These are phyloP conservation scores for Bufotes viridis DNA, from an alignment of 2,797 vertebrate genomes.

Conservation along the genomic window DNA sequence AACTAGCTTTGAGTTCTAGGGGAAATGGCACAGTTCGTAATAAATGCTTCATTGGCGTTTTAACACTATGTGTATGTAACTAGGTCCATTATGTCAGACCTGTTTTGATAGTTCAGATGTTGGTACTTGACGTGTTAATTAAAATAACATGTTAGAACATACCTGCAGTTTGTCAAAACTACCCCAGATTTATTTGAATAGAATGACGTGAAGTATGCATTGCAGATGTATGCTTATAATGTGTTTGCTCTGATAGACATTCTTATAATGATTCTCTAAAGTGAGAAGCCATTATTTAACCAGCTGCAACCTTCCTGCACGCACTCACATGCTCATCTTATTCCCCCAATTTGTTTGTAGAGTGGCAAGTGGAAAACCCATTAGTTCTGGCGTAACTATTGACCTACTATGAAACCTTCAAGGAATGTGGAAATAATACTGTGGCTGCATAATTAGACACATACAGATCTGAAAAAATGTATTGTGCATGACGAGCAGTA, in stretches of 20 bases:
- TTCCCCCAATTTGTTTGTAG: slow-evolving; percentile 40
- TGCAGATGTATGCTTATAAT: slow-evolving; percentile 51
- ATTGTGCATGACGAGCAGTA: neutral
- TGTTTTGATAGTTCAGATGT: slow-evolving; percentile 41
- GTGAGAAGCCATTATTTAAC: slow-evolving; percentile 56
- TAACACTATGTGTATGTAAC: slow-evolving; percentile 7
- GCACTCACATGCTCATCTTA: slow-evolving; percentile 24
- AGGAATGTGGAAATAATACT: slow-evolving; percentile 33
- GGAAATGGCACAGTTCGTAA: slow-evolving; percentile 25
- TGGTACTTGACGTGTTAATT: slow-evolving; percentile 53
- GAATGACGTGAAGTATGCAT: slow-evolving; percentile 55
- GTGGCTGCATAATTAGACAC: neutral
- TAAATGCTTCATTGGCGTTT: slow-evolving; percentile 41
- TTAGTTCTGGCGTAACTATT: slow-evolving; percentile 48
- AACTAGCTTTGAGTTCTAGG: slow-evolving; percentile 26
- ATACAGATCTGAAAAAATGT: neutral
- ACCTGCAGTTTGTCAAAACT: slow-evolving; percentile 54
- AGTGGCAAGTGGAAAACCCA: slow-evolving; percentile 55
- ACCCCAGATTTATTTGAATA: slow-evolving; percentile 53
- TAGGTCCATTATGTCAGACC: slow-evolving; percentile 46
- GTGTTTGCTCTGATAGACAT: slow-evolving; percentile 52
- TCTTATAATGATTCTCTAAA: slow-evolving; percentile 52
- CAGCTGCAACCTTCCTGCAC: slow-evolving; percentile 46
- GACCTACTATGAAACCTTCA: slow-evolving; percentile 26
- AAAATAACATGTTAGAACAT: slow-evolving; percentile 61